Base-by-base conservation (phyloP, 2,797 vertebrate species). In the Nothura maculosa region DNA sequence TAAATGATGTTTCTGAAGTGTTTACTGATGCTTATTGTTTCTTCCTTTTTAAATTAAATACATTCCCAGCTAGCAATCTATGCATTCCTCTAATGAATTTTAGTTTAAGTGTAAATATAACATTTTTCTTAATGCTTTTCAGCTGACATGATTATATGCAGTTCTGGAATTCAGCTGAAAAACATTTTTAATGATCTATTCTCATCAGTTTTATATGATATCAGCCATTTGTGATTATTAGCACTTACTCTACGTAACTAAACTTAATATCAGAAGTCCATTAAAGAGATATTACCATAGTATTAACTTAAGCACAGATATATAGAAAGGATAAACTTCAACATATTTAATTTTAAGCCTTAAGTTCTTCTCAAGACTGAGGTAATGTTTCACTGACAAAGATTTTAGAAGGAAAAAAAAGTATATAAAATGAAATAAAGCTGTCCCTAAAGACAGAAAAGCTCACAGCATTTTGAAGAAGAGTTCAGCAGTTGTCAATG, bases 401-500 rank as follows among this genome's bases (percentile, higher is more conserved):
- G 12, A 48, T 73, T 75, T 79, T 38, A 69, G 20, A 81, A 83
- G 20, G 28, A 66, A 87, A 93, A 81, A 93, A 81, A 73, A 2
- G 14, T 67, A 19, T 30, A 27, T 34, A 72, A 92, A 92, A 87
- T 40, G 18, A 90, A 94, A 93, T 87, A 83, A 94, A 96, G 82
- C 47, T 93, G 63, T 94, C 58, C 76, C 83, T 66, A 85, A 85
- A 83, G 45, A 81, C 21, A 69, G 70, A 36, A 89, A 89, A 94
- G 70, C 89, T 92, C 73, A 50, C 16, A 62, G 84, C 92, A 79
- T 94, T 91, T 83, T 85, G 85, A 94, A 74, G 80, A 90, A 60
- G 88, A 93, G 82, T 78, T 88, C 54, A 91, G 79, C 19, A 85
- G 75, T 83, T 91, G 86, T 92, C 57, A 96, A 91, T 62, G 86